These are phyloP conservation scores for Lutra lutra DNA, from an alignment of 2,797 vertebrate species.

Conservation along the genomic window DNA sequence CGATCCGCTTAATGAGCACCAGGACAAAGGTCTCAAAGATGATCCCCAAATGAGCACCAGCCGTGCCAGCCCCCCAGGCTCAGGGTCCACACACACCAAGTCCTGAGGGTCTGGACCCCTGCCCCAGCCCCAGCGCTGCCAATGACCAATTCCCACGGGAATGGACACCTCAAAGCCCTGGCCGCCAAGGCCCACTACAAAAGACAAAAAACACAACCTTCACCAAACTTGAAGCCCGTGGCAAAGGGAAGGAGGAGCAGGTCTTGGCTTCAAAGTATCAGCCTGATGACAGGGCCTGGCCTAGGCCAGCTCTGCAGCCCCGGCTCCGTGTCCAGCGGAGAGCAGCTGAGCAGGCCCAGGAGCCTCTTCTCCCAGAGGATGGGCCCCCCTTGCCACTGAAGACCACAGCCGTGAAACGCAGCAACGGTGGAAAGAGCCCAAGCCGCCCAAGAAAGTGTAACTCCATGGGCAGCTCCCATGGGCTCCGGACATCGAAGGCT, in stretches of 20 bases:
- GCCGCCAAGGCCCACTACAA: not conserved
- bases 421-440: slow-evolving; percentile 70
- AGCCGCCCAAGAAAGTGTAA: slow-evolving; percentile 59
- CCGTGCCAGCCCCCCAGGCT: not conserved
- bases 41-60: not conserved
- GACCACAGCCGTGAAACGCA: slow-evolving; percentile 57
- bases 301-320: not conserved
- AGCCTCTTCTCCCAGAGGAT: not conserved
- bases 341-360: not conserved
- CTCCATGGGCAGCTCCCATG: slow-evolving; percentile 11
- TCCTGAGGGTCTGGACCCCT: not conserved
- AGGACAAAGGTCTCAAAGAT: not conserved
- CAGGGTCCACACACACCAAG: not conserved
- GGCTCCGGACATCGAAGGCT: not conserved
- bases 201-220: not conserved
- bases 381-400: fast-evolving
- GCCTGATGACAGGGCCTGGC: not conserved
- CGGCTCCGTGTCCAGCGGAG: not conserved
- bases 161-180: not conserved
- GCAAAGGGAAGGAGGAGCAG: not conserved
- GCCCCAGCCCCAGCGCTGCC: not conserved
- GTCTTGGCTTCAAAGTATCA: not conserved
- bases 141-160: not conserved
- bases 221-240: fast-evolving
- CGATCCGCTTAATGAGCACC: fast-evolving